Base-by-base conservation (phyloP, 1,140 invertebrate species). In the Chlorops oryzae region DNA sequence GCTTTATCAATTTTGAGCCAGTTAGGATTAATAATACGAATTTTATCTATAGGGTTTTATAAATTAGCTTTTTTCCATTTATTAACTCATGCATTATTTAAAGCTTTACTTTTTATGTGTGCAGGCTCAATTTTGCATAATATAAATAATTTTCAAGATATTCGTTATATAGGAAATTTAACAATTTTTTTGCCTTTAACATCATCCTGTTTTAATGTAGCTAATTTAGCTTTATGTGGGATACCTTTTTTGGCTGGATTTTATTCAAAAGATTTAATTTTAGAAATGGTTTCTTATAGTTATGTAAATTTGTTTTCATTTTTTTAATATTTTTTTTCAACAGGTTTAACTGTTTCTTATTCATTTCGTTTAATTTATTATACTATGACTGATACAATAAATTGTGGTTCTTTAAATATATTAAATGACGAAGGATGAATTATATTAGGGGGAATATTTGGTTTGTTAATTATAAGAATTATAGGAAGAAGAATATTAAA, bases 1-100 rank as follows among this genome's bases (percentile, higher is more conserved):
- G 82, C 82, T 67, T 74, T 82, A 54, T 85, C 83, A 7, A 85
- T 82, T 44, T 76, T 85, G 70, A 83, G 81, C 15, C 82, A 86
- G 58, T 75, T 85, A 71, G 78, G 80, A 0, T 74, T 84, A 67
- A 83, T 83, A 76, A 80, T 83, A 67, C 74, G 76, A 67, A 74
- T 74, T 70, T 74, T 82, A 61, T 65, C 70, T 7, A 63, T 79
- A 60, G 66, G 62, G 0, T 65, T 70, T 57, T 59, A 57, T 51
- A 59, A 72, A 56, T 72, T 80, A 58, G 70, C 75, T 55, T 82
- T 79, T 76, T 82, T 81, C 72, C 80, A 84, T 79, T 65, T 83
- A 58, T 62, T 81, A 59, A 74, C 63, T 54, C 80, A 83, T 78
- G 80, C 80, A 47, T 72, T 82, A 73, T 82, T 83, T 80, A 82